Base-by-base conservation (phyloP, 2,888 invertebrate species). In the Stenotaenia linearis region DNA sequence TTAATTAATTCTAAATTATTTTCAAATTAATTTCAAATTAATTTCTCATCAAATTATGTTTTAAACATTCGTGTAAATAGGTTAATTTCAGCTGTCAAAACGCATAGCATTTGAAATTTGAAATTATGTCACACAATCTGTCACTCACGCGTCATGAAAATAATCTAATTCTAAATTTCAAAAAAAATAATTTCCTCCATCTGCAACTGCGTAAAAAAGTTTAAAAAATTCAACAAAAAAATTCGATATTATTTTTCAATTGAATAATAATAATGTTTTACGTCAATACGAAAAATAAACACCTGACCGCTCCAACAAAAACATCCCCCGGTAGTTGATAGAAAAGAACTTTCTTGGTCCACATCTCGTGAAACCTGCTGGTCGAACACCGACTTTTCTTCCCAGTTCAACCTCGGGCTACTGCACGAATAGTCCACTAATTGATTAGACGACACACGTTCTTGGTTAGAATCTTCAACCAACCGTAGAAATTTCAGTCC, bases 231-330 rank as follows among this genome's bases (percentile, higher is more conserved):
- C n/a, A n/a, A n/a, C n/a, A n/a, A 45, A n/a, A 45, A 45, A n/a
- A 45, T 7, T 5, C 32, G 32, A 32, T 32, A n/a, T n/a, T n/a
- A n/a, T n/a, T n/a, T n/a, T n/a, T n/a, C n/a, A n/a, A n/a, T n/a
- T n/a, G n/a, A n/a, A n/a, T n/a, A n/a, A n/a, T n/a, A n/a, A n/a
- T n/a, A n/a, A n/a, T n/a, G n/a, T n/a, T n/a, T n/a, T n/a, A n/a
- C n/a, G n/a, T n/a, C n/a, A n/a, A n/a, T n/a, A n/a, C n/a, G 32
- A 45, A 23, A 7, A 69, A 69, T 69, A 69, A 69, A 69, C 25
- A 69, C 69, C 69, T 69, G 69, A 69, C 28, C 25, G 25, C 28
- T 69, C 69, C 69, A 69, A 69, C 69, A 69, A 23, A 69, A 23
- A 69, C 28, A 69, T 18, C 28, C 69, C 1, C 25, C 9, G 69